Evolutionary conservation across 2,113 vertebrate species (phyloP), one percentile per base, ranked within the genome.

Genomic region (Eulacestoma nigropectus): DNA sequence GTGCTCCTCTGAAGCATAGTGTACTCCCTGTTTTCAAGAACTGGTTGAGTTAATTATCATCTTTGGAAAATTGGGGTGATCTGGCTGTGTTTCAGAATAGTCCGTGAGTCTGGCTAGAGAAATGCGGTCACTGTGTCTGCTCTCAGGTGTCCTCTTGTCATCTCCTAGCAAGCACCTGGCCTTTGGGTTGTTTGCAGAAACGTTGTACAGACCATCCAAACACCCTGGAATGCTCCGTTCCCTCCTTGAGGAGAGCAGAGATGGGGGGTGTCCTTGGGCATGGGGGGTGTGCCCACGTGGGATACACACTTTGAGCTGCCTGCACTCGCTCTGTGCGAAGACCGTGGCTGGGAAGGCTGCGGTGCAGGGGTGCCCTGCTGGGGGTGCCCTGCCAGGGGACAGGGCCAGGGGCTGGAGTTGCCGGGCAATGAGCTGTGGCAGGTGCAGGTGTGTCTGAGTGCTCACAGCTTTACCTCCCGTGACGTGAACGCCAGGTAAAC

Each of bases 231-330:
- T 41, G 5, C 64, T 26, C 25, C 7, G 13, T 35, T 60, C 23
- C 14, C 11, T 26, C 13, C 6, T 4, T 25, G n/a, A 32, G 9
- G 35, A 25, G 32, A 65, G 65, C 12, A 21, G 32, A 18, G 60
- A 35, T 5, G 3, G 30, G 60, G 11, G 22, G 13, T 11, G 55
- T 35, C 44, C 42, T 65, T 0, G 1, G 37, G 12, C 1, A 0
- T 2, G 35, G 11, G 9, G 33, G 46, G 23, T 60, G 27, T 19
- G 47, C 53, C 23, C 10, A 1, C 25, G 10, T 19, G 19, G 22
- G 50, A 7, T 41, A 57, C 20, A 6, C 6, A 5, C n/a, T 33
- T 17, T 3, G 63, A 25, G 63, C 42, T 44, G 39, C 39, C 27
- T 30, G 39, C 1, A 2, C 29, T 42, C 9, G 2, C 50, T 55